These are phyloP conservation scores for Kryptolebias marmoratus DNA, from an alignment of 2,113 vertebrate species.

Conservation along the genomic window DNA sequence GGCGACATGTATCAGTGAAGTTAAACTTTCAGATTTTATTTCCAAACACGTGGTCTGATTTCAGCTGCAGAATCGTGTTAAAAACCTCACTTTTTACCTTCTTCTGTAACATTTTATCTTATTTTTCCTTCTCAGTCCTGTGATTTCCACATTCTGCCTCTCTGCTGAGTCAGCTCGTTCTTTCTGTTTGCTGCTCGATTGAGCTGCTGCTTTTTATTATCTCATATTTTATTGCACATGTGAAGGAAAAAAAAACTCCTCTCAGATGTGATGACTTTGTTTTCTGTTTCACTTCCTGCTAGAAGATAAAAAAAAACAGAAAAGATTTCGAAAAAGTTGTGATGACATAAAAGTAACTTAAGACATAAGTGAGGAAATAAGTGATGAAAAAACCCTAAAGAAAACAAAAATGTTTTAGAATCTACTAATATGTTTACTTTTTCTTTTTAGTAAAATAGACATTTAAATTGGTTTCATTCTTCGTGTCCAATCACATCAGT, in stretches of 20 bases:
- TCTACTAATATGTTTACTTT: too few relatives aligned
- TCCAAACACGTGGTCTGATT: neutral
- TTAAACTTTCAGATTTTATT: neutral
- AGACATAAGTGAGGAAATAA: neutral
- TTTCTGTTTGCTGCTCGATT: slow-evolving; percentile 21
- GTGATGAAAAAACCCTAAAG: too few relatives aligned
- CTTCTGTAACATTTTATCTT: slow-evolving; percentile 6
- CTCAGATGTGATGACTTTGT: neutral
- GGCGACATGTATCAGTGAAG: too few relatives aligned
- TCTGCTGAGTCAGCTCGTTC: slow-evolving; percentile 40
- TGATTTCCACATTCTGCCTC: slow-evolving; percentile 13
- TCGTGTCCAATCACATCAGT: too few relatives aligned
- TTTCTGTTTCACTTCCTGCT: neutral
- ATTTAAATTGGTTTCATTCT: too few relatives aligned
- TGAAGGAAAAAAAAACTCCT: neutral
- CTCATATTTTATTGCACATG: neutral
- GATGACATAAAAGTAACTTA: neutral
- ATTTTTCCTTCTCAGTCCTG: slow-evolving; percentile 11
- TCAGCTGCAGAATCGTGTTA: neutral
- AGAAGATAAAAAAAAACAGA: neutral
- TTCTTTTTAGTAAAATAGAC: too few relatives aligned
- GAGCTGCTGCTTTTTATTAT: slow-evolving; percentile 25
- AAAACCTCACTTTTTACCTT: neutral
- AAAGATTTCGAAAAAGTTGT: neutral
- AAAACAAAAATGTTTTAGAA: too few relatives aligned